Conservation (phyloP, 2,113 vertebrate species). For the Alosa alosa region DNA sequence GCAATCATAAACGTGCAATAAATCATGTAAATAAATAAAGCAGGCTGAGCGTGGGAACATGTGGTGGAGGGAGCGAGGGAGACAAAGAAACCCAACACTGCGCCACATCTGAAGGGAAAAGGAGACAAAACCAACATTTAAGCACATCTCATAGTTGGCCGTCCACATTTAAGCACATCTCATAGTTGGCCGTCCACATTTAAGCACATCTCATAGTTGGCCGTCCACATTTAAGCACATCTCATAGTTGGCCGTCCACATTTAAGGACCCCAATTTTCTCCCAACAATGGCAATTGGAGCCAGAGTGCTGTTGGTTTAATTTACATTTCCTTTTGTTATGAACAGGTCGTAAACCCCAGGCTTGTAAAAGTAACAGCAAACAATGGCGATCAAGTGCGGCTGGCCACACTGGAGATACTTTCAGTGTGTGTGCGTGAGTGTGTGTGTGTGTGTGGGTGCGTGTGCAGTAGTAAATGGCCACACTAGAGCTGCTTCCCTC, state of each 20-base stretch:
- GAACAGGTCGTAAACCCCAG: conserved; percentile 40
- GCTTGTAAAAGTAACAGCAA: conserved; percentile 57
- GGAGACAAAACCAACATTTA: conserved; percentile 13
- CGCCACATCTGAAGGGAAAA: not conserved
- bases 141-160: not conserved
- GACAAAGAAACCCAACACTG: not conserved
- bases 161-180: too few relatives aligned
- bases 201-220: not conserved
- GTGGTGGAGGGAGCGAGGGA: not conserved
- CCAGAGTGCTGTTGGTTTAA: conserved; percentile 45
- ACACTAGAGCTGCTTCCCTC: conserved; percentile 40
- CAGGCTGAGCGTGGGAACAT: not conserved
- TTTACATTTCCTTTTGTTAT: conserved; percentile 54
- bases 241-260: not conserved
- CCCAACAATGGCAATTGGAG: conserved; percentile 32
- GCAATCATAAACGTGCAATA: not conserved
- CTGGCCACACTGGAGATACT: conserved; percentile 9
- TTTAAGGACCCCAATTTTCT: conserved; percentile 48
- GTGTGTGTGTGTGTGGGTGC: too few relatives aligned
- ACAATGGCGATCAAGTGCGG: conserved; percentile 35
- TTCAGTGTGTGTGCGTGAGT: not conserved
- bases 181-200: conserved; percentile 4
- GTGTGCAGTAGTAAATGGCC: too few relatives aligned
- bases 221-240: not conserved
- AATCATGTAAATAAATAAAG: not conserved